Evolutionary conservation across 1,140 invertebrate genomes (phyloP), one percentile per base, ranked within the genome.

Genomic region (Phthorimaea operculella): DNA sequence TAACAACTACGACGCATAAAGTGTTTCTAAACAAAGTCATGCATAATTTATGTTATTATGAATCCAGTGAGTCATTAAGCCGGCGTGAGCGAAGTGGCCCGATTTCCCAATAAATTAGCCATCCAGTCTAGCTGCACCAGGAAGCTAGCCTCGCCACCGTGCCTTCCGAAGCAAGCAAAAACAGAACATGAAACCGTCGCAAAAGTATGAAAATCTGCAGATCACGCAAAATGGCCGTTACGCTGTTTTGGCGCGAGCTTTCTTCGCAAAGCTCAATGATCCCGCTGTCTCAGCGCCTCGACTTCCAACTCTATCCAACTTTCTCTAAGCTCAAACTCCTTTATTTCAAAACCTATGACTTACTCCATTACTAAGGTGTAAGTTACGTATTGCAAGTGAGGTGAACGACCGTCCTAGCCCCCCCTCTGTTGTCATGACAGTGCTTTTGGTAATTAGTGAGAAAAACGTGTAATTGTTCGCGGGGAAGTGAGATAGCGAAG

Each of bases 351-450:
- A 28, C 21, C 21, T 28, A 28, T 28, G 2, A 28, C 21, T 28
- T 28, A 28, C 21, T 28, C 21, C 21, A 28, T 28, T 28, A 28
- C 21, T 28, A 28, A 28, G 21, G 21, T 28, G 21, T 28, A 28
- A 28, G 21, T 28, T 4, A 28, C 21, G 21, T 63, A 60, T 33
- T 17, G 50, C 58, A 77, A 49, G 71, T 68, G 65, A 74, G 72
- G 75, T 84, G 78, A 74, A 67, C 75, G 76, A 50, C 81, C 81
- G 81, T 82, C 81, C 81, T 84, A 84, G 78, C 78, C 76, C 72
- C 71, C 64, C 70, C 67, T 34, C n/a, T 36, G 15, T 14, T 15
- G 10, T 47, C 8, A 17, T 16, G 8, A 47, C 16, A 47, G 8
- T 74, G 68, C 72, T 79, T 84, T 84, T 74, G 77, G 79, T 74